A percentile compares a stretch with the other conserved stretches of the same genome.
These are phyloP conservation scores for Solea senegalensis DNA, from an alignment of 2,113 vertebrate genomes.

Conservation along the genomic window DNA sequence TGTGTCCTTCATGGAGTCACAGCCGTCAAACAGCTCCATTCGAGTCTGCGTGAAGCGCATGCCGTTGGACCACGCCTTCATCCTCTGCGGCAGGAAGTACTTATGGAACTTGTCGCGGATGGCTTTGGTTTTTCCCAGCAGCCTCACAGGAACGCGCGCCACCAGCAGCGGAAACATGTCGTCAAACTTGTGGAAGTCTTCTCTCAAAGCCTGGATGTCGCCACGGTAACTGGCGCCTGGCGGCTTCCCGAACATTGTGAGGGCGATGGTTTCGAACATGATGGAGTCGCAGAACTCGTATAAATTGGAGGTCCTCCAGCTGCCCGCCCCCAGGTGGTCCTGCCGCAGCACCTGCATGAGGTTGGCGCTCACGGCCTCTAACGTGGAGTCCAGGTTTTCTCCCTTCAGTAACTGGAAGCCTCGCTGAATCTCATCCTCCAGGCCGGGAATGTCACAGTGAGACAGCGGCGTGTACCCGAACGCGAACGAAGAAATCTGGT, in stretches of 20 bases:
- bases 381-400: constrained; percentile 79
- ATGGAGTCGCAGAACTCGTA: constrained; percentile 86
- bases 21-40: constrained; percentile 81
- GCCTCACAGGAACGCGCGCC: constrained; percentile 85
- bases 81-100: constrained; percentile 80
- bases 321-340: constrained; percentile 66
- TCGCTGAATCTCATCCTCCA: constrained; percentile 56
- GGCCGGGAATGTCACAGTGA: constrained; percentile 37
- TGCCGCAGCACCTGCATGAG: constrained; percentile 83
- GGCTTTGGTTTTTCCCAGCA: constrained; percentile 84
- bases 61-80: constrained; percentile 77
- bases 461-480: constrained; percentile 68
- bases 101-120: constrained; percentile 83
- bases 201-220: constrained; percentile 77
- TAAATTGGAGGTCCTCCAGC: constrained; percentile 80
- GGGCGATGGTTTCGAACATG: constrained; percentile 88
- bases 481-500: constrained; percentile 63
- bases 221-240: constrained; percentile 63
- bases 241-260: constrained; percentile 86
- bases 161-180: constrained; percentile 82
- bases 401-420: constrained; percentile 77
- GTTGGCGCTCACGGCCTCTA: constrained; percentile 85
- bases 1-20: constrained; percentile 77
- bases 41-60: constrained; percentile 85
- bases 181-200: constrained; percentile 88